Evolutionary conservation across 2,113 vertebrate species (phyloP).

Genomic region (Mesocricetus auratus): DNA sequence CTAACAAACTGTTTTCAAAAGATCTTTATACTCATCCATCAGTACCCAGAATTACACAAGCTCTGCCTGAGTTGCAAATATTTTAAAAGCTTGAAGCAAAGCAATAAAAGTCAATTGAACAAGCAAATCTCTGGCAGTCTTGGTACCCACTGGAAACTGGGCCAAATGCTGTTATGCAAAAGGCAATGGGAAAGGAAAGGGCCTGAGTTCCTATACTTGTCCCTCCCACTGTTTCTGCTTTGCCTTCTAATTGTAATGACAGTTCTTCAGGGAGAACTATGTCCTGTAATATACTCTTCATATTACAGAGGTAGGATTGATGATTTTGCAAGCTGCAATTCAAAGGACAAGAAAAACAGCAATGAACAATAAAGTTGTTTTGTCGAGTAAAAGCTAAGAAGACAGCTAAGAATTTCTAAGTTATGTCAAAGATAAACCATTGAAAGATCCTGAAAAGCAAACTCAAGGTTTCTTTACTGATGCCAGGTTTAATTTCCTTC

Average conservation of each 20-base stretch:
- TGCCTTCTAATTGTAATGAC: conserved; percentile 42
- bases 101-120: conserved; percentile 75
- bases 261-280: not conserved
- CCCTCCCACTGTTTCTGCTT: conserved; percentile 30
- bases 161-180: conserved; percentile 69
- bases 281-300: not conserved
- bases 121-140: conserved; percentile 70
- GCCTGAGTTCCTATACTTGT: not conserved
- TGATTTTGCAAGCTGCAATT: conserved; percentile 24
- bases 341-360: conserved; percentile 56
- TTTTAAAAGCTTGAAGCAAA: conserved; percentile 74
- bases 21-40: conserved; percentile 57
- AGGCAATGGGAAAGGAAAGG: conserved; percentile 41
- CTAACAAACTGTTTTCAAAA: conserved; percentile 66
- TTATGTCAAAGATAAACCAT: conserved; percentile 32
- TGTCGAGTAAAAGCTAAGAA: not conserved
- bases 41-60: conserved; percentile 65
- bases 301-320: conserved; percentile 12
- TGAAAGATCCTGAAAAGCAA: not conserved
- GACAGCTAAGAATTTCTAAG: conserved; percentile 33
- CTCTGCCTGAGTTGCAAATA: conserved; percentile 64
- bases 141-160: conserved; percentile 37
- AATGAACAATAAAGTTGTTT: conserved; percentile 7
- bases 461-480: conserved; percentile 28
- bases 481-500: not conserved